Percentiles rank a stretch among this genome's conserved stretches.
Evolutionary conservation across 2,113 vertebrate species (phyloP).

Genomic region (Ornithorhynchus anatinus): DNA sequence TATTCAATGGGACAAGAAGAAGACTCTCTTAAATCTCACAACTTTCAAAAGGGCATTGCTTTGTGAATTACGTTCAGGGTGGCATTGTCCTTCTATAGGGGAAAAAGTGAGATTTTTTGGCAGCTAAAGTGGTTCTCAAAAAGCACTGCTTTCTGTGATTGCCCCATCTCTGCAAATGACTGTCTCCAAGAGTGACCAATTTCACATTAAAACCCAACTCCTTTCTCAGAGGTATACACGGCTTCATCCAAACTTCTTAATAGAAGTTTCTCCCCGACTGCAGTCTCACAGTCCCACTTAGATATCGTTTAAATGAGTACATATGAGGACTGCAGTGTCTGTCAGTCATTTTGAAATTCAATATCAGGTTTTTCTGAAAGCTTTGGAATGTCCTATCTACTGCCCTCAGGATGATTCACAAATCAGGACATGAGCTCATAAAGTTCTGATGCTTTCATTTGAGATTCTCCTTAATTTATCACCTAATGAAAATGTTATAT

Average conservation of each 20-base stretch:
- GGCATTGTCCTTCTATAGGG: constrained; percentile 39
- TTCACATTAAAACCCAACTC: constrained; percentile 22
- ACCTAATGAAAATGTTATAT: no score
- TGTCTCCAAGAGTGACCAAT: constrained; percentile 27
- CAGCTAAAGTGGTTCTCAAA: constrained; percentile 53
- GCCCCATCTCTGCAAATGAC: constrained; percentile 37
- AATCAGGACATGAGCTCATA: no score
- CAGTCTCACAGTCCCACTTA: not conserved
- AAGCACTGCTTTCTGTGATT: constrained; percentile 47
- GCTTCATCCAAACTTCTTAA: not conserved
- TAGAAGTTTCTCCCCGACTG: not conserved
- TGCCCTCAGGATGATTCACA: not conserved
- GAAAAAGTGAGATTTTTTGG: constrained; percentile 46
- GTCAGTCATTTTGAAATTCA: not conserved
- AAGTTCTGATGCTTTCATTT: no score
- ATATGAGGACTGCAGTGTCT: not conserved
- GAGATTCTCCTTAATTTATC: no score
- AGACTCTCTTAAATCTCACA: constrained; percentile 44
- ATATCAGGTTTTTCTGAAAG: not conserved
- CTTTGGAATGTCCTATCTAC: not conserved
- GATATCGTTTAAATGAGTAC: not conserved
- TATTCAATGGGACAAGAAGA: constrained; percentile 56
- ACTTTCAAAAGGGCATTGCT: constrained; percentile 45
- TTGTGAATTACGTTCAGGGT: constrained; percentile 39
- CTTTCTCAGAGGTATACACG: not conserved